Base-by-base conservation (phyloP, 2,888 invertebrate genomes). In the Ectemnius continuus region DNA sequence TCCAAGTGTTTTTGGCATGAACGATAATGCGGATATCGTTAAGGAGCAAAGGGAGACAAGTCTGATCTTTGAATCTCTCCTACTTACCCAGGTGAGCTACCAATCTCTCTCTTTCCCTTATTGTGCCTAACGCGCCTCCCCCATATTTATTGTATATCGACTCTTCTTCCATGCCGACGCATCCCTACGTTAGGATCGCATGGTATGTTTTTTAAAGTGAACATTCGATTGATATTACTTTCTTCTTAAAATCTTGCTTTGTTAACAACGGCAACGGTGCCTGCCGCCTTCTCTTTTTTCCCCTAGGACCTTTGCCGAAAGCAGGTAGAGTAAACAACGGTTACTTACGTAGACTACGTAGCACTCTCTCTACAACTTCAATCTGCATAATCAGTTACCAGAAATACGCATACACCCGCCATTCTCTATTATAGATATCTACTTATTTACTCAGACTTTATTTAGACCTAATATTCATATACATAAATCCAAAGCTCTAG, bases 1-100 rank as follows among this genome's bases (percentile, higher is more conserved):
- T 68, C 98, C 98, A 0, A 94, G 94, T 75, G 96, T 98, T 56
- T 98, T 98, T 91, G 98, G 98, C 13, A 96, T 98, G 94, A 95
- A 98, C 90, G 94, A 96, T 72, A 98, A 98, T 91, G 98, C 97
- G 0, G 97, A 98, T 87, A 97, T 98, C 85, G 95, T 96, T 86
- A 97, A 97, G 89, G 97, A 98, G 90, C 95, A 97, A 90, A 94
- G 96, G 84, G 98, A 98, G 89, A 96, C 97, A 0, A 93, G 94
- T 83, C 93, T 95, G 74, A 88, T 98, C 68, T 94, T 98, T 70
- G 91, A 92, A 70, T 97, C 95, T 16, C 94, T 95, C 14, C 91
- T 96, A 68, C 91, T 95, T 5, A 97, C 97, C 14, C 97, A 97
- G 94, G 97, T 96, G 86, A 6, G 16, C 2, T 2, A 28, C 28